These are phyloP conservation scores for Bursaphelenchus mucronatus DNA, from an alignment of 1,140 invertebrate species.

Conservation along the genomic window DNA sequence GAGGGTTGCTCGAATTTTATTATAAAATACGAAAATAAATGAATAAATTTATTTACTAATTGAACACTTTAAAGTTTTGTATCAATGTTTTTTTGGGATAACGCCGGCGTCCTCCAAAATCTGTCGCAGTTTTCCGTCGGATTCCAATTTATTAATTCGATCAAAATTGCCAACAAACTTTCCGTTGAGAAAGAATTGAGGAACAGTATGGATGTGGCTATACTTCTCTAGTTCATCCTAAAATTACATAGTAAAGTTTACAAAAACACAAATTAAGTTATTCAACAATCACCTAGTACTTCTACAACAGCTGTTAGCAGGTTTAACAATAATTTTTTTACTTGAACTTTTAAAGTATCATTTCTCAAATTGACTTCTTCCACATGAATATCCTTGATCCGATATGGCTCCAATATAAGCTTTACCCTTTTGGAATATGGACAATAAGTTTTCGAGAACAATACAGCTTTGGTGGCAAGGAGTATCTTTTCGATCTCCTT, in stretches of 20 bases:
- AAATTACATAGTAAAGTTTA: constrained; percentile 9
- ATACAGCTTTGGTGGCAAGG: constrained; percentile 29
- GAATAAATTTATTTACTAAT: no score
- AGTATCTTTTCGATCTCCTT: constrained; percentile 10
- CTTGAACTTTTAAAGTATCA: background rate
- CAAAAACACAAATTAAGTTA: constrained; percentile 10
- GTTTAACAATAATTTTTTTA: background rate
- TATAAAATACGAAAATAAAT: no score
- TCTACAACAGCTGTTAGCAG: background rate
- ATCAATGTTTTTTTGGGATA: background rate
- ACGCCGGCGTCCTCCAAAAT: constrained; percentile 5
- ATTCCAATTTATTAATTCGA: constrained; percentile 31
- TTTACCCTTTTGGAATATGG: constrained; percentile 39
- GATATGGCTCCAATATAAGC: constrained; percentile 28
- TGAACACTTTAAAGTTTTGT: no score
- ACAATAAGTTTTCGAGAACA: constrained; percentile 47
- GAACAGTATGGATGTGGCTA: constrained; percentile 37
- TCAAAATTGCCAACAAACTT: constrained; percentile 45
- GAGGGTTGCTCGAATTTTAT: no score
- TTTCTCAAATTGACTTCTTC: constrained; percentile 14
- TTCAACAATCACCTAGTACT: background rate
- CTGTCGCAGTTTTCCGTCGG: background rate
- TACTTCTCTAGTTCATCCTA: constrained; percentile 34
- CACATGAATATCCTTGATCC: constrained; percentile 37
- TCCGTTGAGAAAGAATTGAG: constrained; percentile 42